Evolutionary conservation across 2,888 invertebrate genomes (phyloP).

Genomic region (Acrobasis consociella): DNA sequence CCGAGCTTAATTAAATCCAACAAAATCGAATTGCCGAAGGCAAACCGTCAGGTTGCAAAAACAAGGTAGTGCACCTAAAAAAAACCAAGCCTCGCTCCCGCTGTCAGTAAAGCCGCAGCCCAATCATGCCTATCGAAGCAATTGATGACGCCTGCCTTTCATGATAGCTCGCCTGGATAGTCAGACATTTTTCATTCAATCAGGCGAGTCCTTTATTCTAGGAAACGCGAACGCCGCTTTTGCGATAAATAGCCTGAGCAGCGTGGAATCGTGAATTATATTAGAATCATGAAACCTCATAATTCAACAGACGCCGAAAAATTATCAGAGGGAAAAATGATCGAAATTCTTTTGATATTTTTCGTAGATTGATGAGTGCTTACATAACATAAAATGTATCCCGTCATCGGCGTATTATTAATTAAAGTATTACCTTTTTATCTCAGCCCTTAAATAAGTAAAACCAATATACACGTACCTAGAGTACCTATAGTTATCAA

Average conservation of each 20-base stretch:
- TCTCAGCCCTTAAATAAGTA: too few species aligned
- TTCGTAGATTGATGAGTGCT: too few species aligned
- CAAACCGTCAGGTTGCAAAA: too few species aligned
- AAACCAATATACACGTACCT: too few species aligned
- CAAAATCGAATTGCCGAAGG: too few species aligned
- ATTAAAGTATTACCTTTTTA: too few species aligned
- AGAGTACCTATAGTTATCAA: too few species aligned
- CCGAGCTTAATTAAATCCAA: too few species aligned
- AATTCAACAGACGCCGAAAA: neutral
- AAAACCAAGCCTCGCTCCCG: neutral
- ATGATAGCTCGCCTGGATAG: neutral
- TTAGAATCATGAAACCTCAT: neutral
- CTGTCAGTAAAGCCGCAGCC: neutral
- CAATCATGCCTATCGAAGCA: slow-evolving; percentile 1
- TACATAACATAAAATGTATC: too few species aligned
- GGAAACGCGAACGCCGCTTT: neutral
- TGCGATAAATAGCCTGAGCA: neutral
- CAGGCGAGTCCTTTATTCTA: neutral
- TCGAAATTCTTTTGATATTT: too few species aligned
- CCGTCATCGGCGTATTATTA: too few species aligned
- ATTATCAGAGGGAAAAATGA: too few species aligned
- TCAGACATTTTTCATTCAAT: slow-evolving; percentile 5
- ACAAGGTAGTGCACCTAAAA: neutral
- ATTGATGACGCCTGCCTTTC: slow-evolving; percentile 5
- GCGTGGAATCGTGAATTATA: slow-evolving; percentile 1